Evolutionary conservation across 2,888 invertebrate genomes (phyloP).

Genomic region (Litoditis marina): DNA sequence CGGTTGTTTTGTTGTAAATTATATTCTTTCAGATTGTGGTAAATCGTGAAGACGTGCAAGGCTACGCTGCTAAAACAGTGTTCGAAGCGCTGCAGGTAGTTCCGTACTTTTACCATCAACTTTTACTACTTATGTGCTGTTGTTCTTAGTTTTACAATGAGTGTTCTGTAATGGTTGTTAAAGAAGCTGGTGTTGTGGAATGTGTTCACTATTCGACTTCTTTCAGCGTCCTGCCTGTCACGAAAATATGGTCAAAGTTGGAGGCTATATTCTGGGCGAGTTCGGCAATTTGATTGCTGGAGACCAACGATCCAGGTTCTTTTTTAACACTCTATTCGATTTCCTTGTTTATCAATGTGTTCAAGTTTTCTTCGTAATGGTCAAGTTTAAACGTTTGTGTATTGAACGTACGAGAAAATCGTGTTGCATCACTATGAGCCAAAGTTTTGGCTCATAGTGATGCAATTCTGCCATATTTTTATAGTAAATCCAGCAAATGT

Average conservation of each 20-base stretch:
- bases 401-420: background rate
- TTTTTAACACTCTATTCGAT: background rate
- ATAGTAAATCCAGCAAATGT: too few species aligned
- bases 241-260: slow-evolving; percentile 99
- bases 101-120: slow-evolving; percentile 7
- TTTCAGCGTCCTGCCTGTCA: slow-evolving; percentile 99
- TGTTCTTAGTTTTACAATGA: too few species aligned
- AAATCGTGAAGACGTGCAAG: slow-evolving; percentile 98
- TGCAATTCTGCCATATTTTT: too few species aligned
- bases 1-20: background rate
- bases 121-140: too few species aligned
- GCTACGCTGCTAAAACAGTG: slow-evolving; percentile 98
- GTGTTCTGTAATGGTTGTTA: too few species aligned
- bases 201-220: too few species aligned
- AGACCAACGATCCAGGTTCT: slow-evolving; percentile 80
- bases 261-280: slow-evolving; percentile 96
- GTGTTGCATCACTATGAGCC: background rate
- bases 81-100: slow-evolving; percentile 77
- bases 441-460: too few species aligned
- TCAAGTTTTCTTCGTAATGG: background rate
- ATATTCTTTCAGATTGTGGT: slow-evolving; percentile 81
- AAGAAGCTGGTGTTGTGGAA: too few species aligned
- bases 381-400: background rate
- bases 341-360: background rate
- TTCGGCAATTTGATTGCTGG: slow-evolving; percentile 99